A percentile compares a stretch with the other conserved stretches of the same genome.
Conservation (phyloP, 37 sponge, comb jelly and placozoan species). For the Amphimedon queenslandica region DNA sequence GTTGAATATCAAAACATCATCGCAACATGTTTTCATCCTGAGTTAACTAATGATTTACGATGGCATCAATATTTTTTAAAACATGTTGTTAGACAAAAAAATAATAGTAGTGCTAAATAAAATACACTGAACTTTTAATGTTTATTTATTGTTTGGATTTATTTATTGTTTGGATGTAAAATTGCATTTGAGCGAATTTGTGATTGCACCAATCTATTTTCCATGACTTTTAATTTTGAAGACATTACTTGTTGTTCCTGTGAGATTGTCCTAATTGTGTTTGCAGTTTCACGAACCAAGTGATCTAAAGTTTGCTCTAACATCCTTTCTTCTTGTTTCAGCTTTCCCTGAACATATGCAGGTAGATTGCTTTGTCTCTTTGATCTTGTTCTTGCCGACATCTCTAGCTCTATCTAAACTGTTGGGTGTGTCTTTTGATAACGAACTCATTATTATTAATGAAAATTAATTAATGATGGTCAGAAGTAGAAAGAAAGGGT, state of each 20-base stretch:
- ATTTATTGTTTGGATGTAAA: too few relatives aligned
- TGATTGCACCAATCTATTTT: neutral
- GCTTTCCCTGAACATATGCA: neutral
- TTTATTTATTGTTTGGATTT: too few relatives aligned
- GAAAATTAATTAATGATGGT: too few relatives aligned
- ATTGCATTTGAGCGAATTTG: neutral
- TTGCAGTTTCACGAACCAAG: neutral
- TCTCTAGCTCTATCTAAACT: too few relatives aligned
- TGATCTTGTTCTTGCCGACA: neutral
- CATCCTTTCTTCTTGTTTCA: neutral
- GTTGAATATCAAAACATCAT: slow-evolving; percentile 63
- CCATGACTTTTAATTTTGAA: neutral
- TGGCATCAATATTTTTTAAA: slow-evolving; percentile 64
- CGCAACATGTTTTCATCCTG: slow-evolving; percentile 72
- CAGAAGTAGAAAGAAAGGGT: too few relatives aligned
- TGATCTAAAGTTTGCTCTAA: neutral
- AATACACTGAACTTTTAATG: too few relatives aligned
- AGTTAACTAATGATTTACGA: slow-evolving; percentile 57
- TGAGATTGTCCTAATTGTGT: neutral
- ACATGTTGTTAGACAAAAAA: neutral
- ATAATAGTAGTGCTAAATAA: neutral
- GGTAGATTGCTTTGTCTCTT: neutral
- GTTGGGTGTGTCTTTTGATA: too few relatives aligned
- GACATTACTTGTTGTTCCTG: neutral
- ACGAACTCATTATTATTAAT: too few relatives aligned